Evolutionary conservation across 2,113 vertebrate species (phyloP).

Genomic region (Cnemophilus loriae): DNA sequence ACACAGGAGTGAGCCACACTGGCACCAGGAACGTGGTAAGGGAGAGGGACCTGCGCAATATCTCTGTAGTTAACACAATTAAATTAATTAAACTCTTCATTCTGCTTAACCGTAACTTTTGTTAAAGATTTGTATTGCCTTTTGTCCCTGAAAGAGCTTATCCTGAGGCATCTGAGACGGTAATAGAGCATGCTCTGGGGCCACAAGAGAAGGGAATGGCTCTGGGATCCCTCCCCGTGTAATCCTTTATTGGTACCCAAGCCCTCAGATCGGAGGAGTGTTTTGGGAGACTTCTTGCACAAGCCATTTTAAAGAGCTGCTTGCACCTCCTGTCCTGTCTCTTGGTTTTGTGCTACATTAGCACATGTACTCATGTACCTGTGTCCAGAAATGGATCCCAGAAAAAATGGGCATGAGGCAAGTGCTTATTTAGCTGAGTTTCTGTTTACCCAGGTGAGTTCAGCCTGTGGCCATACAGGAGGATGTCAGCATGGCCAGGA

Average conservation of each 20-base stretch:
- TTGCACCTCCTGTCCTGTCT: not conserved
- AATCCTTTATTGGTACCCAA: not conserved
- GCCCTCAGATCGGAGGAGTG: not conserved
- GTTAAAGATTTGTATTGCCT: not conserved
- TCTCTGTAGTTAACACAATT: not conserved
- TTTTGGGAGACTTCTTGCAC: rapidly evolving
- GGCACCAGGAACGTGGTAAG: not conserved
- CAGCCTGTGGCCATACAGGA: not conserved
- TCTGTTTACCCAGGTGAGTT: not conserved
- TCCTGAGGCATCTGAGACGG: not conserved
- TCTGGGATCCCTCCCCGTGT: rapidly evolving
- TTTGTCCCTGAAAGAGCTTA: not conserved
- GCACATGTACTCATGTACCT: rapidly evolving
- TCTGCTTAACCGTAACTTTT: not conserved
- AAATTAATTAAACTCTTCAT: not conserved
- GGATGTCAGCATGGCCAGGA: not conserved
- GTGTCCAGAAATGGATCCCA: not conserved
- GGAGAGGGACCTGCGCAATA: not conserved
- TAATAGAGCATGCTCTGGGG: not conserved
- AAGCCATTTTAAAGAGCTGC: not conserved
- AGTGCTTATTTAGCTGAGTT: not conserved
- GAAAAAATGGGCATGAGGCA: not conserved
- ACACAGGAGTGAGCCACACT: not conserved
- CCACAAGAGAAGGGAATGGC: not conserved
- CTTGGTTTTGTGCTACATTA: not conserved